phyloP scores from a whole-genome alignment of 2,113 vertebrate species.

The Pavo muticus region DNA sequence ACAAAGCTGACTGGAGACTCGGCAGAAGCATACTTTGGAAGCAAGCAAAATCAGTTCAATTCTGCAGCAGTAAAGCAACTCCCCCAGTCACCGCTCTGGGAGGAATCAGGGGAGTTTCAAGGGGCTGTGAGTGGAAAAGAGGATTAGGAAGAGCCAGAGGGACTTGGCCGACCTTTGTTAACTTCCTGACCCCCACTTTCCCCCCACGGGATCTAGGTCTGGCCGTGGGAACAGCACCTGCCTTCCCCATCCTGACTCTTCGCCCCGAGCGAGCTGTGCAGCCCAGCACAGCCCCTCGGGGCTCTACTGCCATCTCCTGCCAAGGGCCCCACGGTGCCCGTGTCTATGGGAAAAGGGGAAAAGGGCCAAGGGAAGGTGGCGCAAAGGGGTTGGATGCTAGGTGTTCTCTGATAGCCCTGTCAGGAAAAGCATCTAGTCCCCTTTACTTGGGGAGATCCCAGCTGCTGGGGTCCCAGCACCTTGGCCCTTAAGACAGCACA shows the following conservation, averaged over 20 bases:
- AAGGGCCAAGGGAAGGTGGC: background rate
- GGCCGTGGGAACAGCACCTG: conserved; percentile 71
- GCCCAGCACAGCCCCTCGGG: background rate
- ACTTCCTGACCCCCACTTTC: conserved; percentile 56
- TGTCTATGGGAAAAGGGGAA: background rate
- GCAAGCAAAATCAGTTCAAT: conserved; percentile 54
- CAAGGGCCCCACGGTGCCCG: background rate
- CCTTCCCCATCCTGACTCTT: background rate
- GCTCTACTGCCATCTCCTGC: background rate
- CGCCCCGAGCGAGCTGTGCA: background rate
- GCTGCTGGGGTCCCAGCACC: background rate
- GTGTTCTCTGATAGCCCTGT: background rate
- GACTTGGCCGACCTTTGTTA: conserved; percentile 58
- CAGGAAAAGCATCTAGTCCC: fast-evolving
- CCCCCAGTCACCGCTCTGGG: conserved; percentile 2
- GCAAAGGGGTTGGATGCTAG: fast-evolving
- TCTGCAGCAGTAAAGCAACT: conserved; percentile 44
- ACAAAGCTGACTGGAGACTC: conserved; percentile 54
- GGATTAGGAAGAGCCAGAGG: conserved; percentile 57
- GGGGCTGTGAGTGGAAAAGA: conserved; percentile 67
- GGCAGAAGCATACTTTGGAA: conserved; percentile 59
- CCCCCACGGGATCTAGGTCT: background rate
- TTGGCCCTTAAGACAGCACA: background rate
- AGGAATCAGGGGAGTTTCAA: conserved; percentile 64
- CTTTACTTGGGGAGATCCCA: background rate